These are phyloP conservation scores for Chunga burmeisteri DNA, from an alignment of 2,113 vertebrate genomes.

Conservation along the genomic window DNA sequence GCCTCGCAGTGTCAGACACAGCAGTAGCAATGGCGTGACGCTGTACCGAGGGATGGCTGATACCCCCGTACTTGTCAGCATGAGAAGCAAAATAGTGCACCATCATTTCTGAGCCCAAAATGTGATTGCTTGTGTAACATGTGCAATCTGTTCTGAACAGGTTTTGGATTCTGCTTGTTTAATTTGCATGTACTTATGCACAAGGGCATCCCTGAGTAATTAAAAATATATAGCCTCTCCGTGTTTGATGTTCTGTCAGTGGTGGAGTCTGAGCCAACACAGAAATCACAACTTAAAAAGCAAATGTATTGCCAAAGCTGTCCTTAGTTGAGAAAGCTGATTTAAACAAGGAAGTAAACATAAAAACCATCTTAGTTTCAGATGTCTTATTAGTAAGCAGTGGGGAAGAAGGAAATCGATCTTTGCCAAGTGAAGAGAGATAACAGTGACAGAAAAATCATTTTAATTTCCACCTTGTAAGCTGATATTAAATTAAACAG, in stretches of 20 bases:
- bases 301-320: constrained; percentile 44
- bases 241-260: constrained; percentile 51
- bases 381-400: constrained; percentile 53
- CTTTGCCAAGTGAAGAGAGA: constrained; percentile 44
- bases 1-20: not conserved
- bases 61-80: not conserved
- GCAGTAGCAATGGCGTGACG: not conserved
- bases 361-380: constrained; percentile 39
- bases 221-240: constrained; percentile 55
- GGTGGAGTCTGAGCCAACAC: constrained; percentile 9
- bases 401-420: constrained; percentile 30
- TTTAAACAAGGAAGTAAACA: constrained; percentile 66
- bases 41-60: not conserved
- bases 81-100: not conserved
- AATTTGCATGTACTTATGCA: constrained; percentile 54
- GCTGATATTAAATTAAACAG: constrained; percentile 52
- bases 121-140: constrained; percentile 23
- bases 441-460: constrained; percentile 42
- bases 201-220: constrained; percentile 57
- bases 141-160: constrained; percentile 1
- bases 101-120: constrained; percentile 9
- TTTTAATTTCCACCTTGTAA: constrained; percentile 60
- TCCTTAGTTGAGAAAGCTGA: constrained; percentile 51
- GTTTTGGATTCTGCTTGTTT: constrained; percentile 29
- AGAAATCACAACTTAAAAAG: constrained; percentile 51